phyloP scores from a whole-genome alignment of 92 coral and sea anemone genomes.

The Nematostella vectensis region DNA sequence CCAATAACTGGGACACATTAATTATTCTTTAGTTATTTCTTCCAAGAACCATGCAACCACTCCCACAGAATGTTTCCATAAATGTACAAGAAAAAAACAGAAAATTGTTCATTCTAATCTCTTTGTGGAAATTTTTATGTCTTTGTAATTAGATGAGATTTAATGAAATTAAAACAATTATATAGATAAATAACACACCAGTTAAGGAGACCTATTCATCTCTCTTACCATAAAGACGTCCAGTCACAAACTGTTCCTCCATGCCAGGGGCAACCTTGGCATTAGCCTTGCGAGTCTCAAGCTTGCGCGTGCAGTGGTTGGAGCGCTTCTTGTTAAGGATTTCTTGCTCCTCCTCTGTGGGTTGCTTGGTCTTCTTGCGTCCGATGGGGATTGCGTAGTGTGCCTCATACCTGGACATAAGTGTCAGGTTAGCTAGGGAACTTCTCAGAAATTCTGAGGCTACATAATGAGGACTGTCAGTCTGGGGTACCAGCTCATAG shows the following conservation, averaged over 20 bases:
- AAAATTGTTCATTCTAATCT: no score
- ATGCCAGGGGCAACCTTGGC: conserved; percentile 53
- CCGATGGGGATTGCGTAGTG: conserved; percentile 86
- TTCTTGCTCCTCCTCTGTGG: conserved; percentile 49
- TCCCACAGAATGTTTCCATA: no score
- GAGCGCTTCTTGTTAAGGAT: conserved; percentile 79
- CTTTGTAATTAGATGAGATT: no score
- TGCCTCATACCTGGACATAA: conserved; percentile 66
- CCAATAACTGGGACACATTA: no score
- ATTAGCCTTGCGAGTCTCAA: conserved; percentile 54
- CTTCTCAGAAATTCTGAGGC: no score
- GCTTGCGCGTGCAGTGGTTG: conserved; percentile 67
- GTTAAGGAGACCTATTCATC: not conserved
- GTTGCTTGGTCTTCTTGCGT: conserved; percentile 59
- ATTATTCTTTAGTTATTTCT: no score
- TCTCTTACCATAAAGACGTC: conserved; percentile 81
- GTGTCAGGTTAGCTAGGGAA: not conserved
- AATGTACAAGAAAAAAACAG: no score
- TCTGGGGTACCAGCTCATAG: no score
- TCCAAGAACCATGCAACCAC: no score
- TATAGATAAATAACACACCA: not conserved
- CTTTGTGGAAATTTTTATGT: no score
- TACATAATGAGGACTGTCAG: no score
- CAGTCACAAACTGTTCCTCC: conserved; percentile 91
- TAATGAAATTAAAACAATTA: no score